A percentile compares a stretch with the other conserved stretches of the same genome.
These are phyloP conservation scores for Psilopogon haemacephalus DNA, from an alignment of 2,113 vertebrate species.

Conservation along the genomic window DNA sequence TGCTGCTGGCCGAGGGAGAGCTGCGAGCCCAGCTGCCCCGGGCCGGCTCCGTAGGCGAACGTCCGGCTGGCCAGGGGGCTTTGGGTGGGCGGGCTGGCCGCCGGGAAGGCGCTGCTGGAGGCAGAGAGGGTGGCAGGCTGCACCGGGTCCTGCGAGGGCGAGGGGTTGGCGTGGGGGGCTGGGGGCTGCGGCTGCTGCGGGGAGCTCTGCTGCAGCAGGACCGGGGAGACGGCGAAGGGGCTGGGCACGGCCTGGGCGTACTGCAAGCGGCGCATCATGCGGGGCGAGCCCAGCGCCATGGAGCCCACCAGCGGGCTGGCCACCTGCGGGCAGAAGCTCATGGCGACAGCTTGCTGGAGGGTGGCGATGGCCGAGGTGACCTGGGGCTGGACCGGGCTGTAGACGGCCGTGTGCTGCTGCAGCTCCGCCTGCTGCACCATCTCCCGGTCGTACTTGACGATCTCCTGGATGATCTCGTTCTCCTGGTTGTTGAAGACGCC, in stretches of 20 bases:
- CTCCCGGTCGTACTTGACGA: conserved; percentile 97
- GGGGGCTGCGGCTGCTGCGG: conserved; percentile 73
- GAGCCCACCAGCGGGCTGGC: conserved; percentile 83
- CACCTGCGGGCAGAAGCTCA: conserved; percentile 94
- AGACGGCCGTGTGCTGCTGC: conserved; percentile 82
- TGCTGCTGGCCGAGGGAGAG: conserved; percentile 85
- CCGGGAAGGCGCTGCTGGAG: conserved; percentile 72
- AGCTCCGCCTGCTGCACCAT: conserved; percentile 93
- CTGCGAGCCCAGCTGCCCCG: conserved; percentile 83
- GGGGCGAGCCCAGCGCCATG: conserved; percentile 84
- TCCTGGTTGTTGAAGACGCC: conserved; percentile 98
- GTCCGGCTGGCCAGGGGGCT: conserved; percentile 83
- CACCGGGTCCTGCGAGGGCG: conserved; percentile 60
- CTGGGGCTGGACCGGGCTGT: conserved; percentile 74
- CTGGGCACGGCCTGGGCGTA: conserved; percentile 82
- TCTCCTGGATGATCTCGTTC: conserved; percentile 98
- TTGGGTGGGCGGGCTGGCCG: conserved; percentile 80
- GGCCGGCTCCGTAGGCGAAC: conserved; percentile 76
- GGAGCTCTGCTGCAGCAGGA: conserved; percentile 76
- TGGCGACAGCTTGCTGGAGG: conserved; percentile 93
- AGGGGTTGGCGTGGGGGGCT: conserved; percentile 71
- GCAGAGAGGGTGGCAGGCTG: background rate
- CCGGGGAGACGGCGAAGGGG: conserved; percentile 80
- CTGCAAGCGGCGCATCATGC: conserved; percentile 86
- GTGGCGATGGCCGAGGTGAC: conserved; percentile 90